Percentiles rank a stretch among this genome's conserved stretches.
These are phyloP conservation scores for Datnioides undecimradiatus DNA, from an alignment of 2,113 vertebrate species.

Conservation along the genomic window DNA sequence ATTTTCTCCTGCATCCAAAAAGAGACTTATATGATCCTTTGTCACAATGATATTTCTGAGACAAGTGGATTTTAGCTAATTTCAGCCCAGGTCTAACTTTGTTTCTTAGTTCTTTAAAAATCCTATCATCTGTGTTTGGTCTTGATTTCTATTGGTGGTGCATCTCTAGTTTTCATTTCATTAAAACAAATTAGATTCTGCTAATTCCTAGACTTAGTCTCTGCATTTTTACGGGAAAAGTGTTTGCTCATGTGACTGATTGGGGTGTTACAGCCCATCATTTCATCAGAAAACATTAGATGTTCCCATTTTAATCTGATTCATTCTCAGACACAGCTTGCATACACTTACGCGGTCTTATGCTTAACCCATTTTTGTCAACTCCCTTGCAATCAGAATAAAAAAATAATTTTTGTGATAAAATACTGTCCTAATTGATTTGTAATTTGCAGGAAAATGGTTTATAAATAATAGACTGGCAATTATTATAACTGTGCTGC, in stretches of 20 bases:
- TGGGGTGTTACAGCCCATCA: slow-evolving; percentile 1
- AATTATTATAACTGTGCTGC: not conserved
- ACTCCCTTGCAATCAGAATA: not conserved
- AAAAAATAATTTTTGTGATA: not conserved
- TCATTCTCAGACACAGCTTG: not conserved
- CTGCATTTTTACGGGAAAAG: not conserved
- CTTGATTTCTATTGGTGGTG: not conserved
- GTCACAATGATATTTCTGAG: not conserved
- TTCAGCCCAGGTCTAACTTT: not conserved
- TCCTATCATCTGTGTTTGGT: not conserved
- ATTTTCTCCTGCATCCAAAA: not conserved
- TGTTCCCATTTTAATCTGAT: slow-evolving; percentile 4
- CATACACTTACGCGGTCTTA: not conserved
- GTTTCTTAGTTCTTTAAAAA: slow-evolving; percentile 4
- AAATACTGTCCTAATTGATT: slow-evolving; percentile 1
- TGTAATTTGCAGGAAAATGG: not conserved
- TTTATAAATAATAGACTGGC: not conserved
- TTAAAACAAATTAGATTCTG: slow-evolving; percentile 17
- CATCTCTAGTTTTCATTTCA: slow-evolving; percentile 13
- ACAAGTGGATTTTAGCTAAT: not conserved
- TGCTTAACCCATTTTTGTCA: not conserved
- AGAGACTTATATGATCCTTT: not conserved
- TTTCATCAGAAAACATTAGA: slow-evolving; percentile 30
- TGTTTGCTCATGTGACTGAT: slow-evolving; percentile 10
- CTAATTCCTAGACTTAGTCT: slow-evolving; percentile 1